Evolutionary conservation across 2,113 vertebrate species (phyloP).

Genomic region (Hiodon alosoides): DNA sequence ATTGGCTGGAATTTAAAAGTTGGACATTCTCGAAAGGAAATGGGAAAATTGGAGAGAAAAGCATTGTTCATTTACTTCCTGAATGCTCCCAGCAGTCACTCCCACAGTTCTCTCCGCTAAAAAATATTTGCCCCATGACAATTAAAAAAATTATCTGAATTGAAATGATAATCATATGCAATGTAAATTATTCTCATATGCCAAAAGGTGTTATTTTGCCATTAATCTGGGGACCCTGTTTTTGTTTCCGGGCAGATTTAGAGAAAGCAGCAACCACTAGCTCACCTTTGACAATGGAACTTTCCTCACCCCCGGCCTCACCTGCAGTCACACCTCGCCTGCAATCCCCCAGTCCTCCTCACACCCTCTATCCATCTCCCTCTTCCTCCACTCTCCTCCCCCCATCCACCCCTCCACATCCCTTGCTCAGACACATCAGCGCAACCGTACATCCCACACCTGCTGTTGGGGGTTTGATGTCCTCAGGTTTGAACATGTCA

Average conservation of each 20-base stretch:
- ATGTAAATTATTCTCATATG: neutral
- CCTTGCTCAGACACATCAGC: neutral
- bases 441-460: neutral
- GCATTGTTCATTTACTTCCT: conserved; percentile 1
- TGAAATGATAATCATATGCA: neutral
- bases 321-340: neutral
- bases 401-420: neutral
- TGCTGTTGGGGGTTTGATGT: neutral
- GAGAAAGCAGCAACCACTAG: neutral
- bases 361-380: conserved; percentile 17
- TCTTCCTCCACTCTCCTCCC: neutral
- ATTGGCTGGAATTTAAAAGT: too few species aligned
- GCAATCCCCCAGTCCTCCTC: conserved; percentile 6
- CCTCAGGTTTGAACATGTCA: neutral
- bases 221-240: neutral
- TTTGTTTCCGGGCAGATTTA: neutral
- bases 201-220: neutral
- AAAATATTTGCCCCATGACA: neutral
- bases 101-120: neutral
- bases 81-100: neutral
- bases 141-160: neutral
- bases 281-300: neutral
- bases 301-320: conserved; percentile 3
- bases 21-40: neutral
- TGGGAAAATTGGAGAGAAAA: neutral